phyloP scores from a whole-genome alignment of 2,797 vertebrate species.

The Spheniscus humboldti region DNA sequence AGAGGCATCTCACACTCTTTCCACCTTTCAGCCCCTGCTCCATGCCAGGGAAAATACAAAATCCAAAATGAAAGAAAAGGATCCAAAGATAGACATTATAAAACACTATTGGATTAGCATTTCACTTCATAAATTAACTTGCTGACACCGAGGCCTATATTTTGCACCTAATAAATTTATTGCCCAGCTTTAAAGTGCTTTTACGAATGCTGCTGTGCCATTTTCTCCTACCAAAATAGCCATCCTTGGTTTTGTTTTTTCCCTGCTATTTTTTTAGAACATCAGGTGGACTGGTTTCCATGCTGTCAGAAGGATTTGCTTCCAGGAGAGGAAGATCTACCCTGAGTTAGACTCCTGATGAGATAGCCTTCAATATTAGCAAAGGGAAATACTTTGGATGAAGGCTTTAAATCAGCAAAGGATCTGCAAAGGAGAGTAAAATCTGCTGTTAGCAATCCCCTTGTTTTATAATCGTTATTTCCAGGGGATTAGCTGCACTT shows the following conservation, averaged over 20 bases:
- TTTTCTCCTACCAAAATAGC: background rate
- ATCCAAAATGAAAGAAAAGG: background rate
- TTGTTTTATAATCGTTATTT: background rate
- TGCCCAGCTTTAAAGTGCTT: background rate
- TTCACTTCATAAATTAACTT: background rate
- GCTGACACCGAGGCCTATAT: background rate
- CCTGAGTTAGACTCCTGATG: background rate
- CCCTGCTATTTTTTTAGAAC: background rate
- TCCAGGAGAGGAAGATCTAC: background rate
- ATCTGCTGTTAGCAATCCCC: background rate
- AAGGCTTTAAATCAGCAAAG: background rate
- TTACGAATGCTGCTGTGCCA: background rate
- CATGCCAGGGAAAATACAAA: constrained; percentile 6
- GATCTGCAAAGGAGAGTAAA: background rate
- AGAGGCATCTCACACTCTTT: background rate
- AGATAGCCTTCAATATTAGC: background rate
- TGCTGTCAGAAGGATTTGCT: background rate
- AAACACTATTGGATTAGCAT: background rate
- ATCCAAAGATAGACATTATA: background rate
- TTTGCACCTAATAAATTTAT: background rate
- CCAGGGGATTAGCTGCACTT: background rate
- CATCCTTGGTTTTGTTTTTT: background rate
- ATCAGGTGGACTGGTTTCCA: background rate
- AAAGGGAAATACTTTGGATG: background rate
- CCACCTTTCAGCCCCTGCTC: background rate